phyloP scores from a whole-genome alignment of 2,113 vertebrate genomes.

The Rhinoderma darwinii region DNA sequence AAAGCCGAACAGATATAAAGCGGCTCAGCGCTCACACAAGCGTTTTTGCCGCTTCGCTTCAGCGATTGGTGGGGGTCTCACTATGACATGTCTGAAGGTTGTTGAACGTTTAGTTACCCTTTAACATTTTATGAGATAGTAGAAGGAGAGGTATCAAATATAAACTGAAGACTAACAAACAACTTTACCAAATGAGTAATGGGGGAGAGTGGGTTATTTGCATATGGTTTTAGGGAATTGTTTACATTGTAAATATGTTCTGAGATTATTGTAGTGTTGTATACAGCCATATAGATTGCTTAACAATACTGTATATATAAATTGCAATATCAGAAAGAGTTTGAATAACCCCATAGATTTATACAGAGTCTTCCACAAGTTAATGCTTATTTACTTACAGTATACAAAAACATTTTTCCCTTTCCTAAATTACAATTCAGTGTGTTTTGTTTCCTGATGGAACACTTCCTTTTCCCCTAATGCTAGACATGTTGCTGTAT shows the following conservation, averaged over 20 bases:
- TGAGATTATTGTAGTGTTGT: neutral
- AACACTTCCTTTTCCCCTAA: constrained; percentile 15
- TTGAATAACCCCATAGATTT: neutral
- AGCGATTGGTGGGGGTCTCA: too few relatives aligned
- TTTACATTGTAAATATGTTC: neutral
- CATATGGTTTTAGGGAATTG: neutral
- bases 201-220: neutral
- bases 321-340: neutral
- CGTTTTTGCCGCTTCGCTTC: too few relatives aligned
- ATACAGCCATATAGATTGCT: neutral
- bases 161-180: too few relatives aligned
- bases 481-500: constrained; percentile 36
- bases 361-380: neutral
- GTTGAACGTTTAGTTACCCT: too few relatives aligned
- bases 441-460: neutral
- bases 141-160: too few relatives aligned
- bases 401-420: neutral
- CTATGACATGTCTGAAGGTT: too few relatives aligned
- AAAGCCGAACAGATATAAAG: too few relatives aligned
- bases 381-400: neutral
- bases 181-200: neutral
- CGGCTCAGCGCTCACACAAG: too few relatives aligned
- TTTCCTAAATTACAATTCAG: neutral
- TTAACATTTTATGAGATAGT: too few relatives aligned
- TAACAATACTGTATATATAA: neutral